These are phyloP conservation scores for Festucalex cinctus DNA, from an alignment of 2,113 vertebrate genomes.

Conservation along the genomic window DNA sequence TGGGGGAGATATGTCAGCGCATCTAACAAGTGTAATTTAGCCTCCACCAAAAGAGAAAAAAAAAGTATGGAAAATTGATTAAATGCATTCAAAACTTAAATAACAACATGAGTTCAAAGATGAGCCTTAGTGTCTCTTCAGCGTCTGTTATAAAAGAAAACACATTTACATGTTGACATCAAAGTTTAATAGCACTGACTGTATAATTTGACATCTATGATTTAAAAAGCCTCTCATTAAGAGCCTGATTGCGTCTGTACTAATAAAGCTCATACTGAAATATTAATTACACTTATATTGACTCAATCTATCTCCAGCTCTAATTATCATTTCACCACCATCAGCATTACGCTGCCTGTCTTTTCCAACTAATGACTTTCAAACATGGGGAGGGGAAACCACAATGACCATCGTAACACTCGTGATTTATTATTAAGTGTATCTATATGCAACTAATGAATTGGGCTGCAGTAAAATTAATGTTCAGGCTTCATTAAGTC, in stretches of 20 bases:
- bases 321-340: constrained; percentile 66
- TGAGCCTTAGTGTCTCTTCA: constrained; percentile 39
- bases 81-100: constrained; percentile 55
- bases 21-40: constrained; percentile 37
- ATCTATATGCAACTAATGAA: neutral
- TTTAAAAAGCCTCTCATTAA: constrained; percentile 63
- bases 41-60: constrained; percentile 31
- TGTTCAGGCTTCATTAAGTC: constrained; percentile 9
- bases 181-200: constrained; percentile 42
- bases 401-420: constrained; percentile 6
- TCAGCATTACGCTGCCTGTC: constrained; percentile 50
- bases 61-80: neutral
- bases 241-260: constrained; percentile 66
- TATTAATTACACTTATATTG: constrained; percentile 73
- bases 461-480: constrained; percentile 7
- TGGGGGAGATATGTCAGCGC: neutral
- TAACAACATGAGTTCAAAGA: constrained; percentile 52
- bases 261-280: constrained; percentile 68
- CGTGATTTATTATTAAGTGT: constrained; percentile 4
- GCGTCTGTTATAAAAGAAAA: neutral
- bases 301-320: constrained; percentile 62
- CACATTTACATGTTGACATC: constrained; percentile 24
- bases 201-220: constrained; percentile 54
- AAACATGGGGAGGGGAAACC: constrained; percentile 14
- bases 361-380: constrained; percentile 47